A percentile compares a stretch with the other conserved stretches of the same genome.
phyloP scores from a whole-genome alignment of 1,140 invertebrate species.

The Gonatopus flavifemur region DNA sequence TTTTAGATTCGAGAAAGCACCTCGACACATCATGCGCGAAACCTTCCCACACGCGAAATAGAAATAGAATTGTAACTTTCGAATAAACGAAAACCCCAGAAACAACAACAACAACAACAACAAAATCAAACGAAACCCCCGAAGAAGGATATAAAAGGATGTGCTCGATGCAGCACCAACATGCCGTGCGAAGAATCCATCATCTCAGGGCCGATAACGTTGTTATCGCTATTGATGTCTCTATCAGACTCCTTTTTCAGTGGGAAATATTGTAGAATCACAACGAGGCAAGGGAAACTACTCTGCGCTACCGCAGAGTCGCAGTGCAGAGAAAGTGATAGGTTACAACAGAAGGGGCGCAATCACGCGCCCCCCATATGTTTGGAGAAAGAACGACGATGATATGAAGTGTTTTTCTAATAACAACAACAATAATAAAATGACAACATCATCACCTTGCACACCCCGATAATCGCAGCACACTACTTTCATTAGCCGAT shows the following conservation, averaged over 20 bases:
- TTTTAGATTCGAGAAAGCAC: background rate
- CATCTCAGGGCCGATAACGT: background rate
- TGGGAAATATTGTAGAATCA: too few species aligned
- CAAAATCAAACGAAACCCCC: background rate
- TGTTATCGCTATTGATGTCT: slow-evolving; percentile 18
- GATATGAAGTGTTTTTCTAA: slow-evolving; percentile 6
- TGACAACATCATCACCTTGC: too few species aligned
- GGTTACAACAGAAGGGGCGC: slow-evolving; percentile 16
- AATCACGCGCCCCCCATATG: slow-evolving; percentile 42
- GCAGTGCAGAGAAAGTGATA: slow-evolving; percentile 5
- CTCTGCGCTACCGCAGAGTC: slow-evolving; percentile 13
- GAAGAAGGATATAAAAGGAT: slow-evolving; percentile 7
- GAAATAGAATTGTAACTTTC: background rate
- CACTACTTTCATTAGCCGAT: too few species aligned
- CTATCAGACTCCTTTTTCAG: too few species aligned
- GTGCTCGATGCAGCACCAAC: slow-evolving; percentile 36
- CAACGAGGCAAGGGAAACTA: slow-evolving; percentile 15
- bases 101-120: too few species aligned
- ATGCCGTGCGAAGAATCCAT: slow-evolving; percentile 29
- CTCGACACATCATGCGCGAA: too few species aligned
- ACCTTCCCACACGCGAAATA: too few species aligned
- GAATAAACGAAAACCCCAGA: background rate
- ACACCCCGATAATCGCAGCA: too few species aligned
- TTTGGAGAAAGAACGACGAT: slow-evolving; percentile 24
- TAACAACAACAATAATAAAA: too few species aligned